Percentiles rank a stretch among this genome's conserved stretches.
Conservation (phyloP, 2,113 vertebrate genomes). For the Dicaeum eximium region DNA sequence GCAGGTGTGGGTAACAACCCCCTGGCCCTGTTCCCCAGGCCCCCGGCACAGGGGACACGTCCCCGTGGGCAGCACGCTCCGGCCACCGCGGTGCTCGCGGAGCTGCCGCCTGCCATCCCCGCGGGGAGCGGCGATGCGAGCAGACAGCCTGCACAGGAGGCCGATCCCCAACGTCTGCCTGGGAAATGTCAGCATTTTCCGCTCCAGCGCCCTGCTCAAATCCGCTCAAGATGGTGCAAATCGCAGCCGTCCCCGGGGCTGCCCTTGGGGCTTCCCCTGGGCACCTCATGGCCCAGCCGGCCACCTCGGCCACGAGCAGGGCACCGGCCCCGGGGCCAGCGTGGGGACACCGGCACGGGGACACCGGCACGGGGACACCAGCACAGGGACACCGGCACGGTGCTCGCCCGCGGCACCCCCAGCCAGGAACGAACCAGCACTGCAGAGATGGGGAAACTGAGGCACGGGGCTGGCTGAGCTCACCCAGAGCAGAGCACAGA, state of each 20-base stretch:
- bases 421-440: neutral
- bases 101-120: neutral
- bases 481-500: rapidly evolving
- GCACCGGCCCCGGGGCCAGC: rapidly evolving
- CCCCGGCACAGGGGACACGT: rapidly evolving
- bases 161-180: slow-evolving; percentile 23
- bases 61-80: rapidly evolving
- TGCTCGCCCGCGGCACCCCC: rapidly evolving
- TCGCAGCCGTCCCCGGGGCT: neutral
- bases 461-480: neutral
- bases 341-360: rapidly evolving
- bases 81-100: rapidly evolving
- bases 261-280: neutral
- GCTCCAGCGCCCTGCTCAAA: slow-evolving; percentile 14
- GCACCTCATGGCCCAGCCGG: neutral
- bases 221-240: slow-evolving; percentile 51
- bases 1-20: rapidly evolving
- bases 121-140: neutral
- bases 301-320: rapidly evolving
- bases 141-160: slow-evolving; percentile 34
- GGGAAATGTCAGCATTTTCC: slow-evolving; percentile 45
- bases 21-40: too few relatives aligned
- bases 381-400: rapidly evolving
- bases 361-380: rapidly evolving
- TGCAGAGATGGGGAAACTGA: neutral